These are phyloP conservation scores for Musca vetustissima DNA, from an alignment of 1,140 invertebrate genomes.

Conservation along the genomic window DNA sequence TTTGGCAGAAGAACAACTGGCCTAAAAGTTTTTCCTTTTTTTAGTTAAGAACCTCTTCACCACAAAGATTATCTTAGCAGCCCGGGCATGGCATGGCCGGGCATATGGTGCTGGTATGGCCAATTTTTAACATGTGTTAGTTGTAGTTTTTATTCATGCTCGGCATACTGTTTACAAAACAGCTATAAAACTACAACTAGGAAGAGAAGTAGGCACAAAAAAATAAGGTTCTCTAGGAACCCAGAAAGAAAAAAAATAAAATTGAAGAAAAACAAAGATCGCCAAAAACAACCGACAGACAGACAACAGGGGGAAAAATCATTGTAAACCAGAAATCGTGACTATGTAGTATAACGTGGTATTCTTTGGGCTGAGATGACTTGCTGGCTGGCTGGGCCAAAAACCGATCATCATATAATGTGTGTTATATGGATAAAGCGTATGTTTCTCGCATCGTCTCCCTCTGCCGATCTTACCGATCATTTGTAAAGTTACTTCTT, in stretches of 20 bases:
- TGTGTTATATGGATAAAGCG: slow-evolving; percentile 4
- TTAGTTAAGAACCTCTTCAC: too few species aligned
- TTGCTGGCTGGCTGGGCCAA: background rate
- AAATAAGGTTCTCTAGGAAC: background rate
- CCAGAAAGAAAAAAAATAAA: background rate
- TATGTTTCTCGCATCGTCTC: too few species aligned
- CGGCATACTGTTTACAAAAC: too few species aligned
- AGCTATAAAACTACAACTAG: background rate
- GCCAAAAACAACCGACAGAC: background rate
- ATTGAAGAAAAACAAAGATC: background rate
- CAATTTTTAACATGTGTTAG: too few species aligned
- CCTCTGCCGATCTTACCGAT: too few species aligned
- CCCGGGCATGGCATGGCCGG: too few species aligned
- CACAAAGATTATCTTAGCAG: too few species aligned
- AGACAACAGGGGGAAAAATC: background rate
- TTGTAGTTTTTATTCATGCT: too few species aligned
- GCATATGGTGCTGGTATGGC: too few species aligned
- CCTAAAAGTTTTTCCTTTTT: too few species aligned
- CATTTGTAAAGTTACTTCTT: too few species aligned
- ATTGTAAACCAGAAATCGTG: slow-evolving; percentile 19
- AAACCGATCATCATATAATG: slow-evolving; percentile 10
- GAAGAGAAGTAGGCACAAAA: background rate
- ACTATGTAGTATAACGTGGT: slow-evolving; percentile 24
- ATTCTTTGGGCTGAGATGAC: background rate
- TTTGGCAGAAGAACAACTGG: too few species aligned